Conservation (phyloP, 1,140 invertebrate species). For the Drosophila subpulchrella region DNA sequence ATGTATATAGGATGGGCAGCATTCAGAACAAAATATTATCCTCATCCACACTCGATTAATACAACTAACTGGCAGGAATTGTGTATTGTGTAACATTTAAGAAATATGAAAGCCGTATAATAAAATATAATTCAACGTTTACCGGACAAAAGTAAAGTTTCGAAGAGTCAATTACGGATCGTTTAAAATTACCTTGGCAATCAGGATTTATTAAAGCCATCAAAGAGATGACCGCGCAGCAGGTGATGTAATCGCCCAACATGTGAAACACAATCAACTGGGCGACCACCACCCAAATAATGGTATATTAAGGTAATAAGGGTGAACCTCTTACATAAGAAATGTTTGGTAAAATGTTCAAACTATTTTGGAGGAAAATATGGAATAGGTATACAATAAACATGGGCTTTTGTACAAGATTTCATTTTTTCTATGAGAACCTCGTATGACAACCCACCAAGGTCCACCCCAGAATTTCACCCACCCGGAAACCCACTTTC, state of each 20-base stretch:
- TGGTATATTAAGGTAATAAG: background rate
- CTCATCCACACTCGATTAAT: conserved; percentile 35
- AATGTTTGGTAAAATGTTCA: background rate
- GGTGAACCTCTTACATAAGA: background rate
- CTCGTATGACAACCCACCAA: background rate
- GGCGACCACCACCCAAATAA: background rate
- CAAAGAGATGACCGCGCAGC: conserved; percentile 57
- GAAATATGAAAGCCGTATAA: conserved; percentile 37
- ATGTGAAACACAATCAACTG: conserved; percentile 13
- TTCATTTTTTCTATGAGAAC: background rate
- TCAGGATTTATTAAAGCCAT: conserved; percentile 36
- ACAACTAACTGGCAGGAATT: conserved; percentile 45
- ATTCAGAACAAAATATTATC: conserved; percentile 58
- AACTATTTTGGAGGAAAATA: background rate
- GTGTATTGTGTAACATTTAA: conserved; percentile 46
- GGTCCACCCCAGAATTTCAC: conserved; percentile 5
- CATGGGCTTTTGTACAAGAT: background rate
- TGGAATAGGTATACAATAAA: background rate
- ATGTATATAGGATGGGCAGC: conserved; percentile 51
- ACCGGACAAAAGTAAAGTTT: conserved; percentile 8
- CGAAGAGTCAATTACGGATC: background rate
- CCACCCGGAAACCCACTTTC: background rate
- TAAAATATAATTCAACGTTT: conserved; percentile 49
- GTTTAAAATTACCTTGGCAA: conserved; percentile 37
- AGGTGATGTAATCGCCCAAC: conserved; percentile 47